Conservation (phyloP, 2,888 invertebrate genomes). For the Cantharis rufa region DNA sequence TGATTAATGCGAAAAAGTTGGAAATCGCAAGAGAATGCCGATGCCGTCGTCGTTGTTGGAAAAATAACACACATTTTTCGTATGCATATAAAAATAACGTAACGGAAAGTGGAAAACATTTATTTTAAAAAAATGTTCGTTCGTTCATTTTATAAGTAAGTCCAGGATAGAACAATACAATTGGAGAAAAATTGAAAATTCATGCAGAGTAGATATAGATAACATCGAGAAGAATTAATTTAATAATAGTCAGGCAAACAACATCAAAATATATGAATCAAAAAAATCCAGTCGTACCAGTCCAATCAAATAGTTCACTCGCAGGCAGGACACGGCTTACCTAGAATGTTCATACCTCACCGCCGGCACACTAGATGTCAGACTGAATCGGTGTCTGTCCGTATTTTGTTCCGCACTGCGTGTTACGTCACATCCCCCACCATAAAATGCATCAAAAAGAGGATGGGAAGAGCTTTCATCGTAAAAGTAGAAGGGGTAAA, state of each 20-base stretch:
- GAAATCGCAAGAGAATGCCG: slow-evolving; percentile 6
- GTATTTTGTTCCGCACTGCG: slow-evolving; percentile 57
- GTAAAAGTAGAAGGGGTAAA: slow-evolving; percentile 32
- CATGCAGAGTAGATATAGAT: slow-evolving; percentile 24
- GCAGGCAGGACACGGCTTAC: slow-evolving; percentile 49
- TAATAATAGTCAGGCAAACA: slow-evolving; percentile 39
- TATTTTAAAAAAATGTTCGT: not conserved
- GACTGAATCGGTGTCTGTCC: slow-evolving; percentile 51
- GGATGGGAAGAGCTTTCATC: slow-evolving; percentile 33
- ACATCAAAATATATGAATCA: slow-evolving; percentile 43
- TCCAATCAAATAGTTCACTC: slow-evolving; percentile 44
- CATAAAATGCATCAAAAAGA: slow-evolving; percentile 23
- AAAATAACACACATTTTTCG: not conserved
- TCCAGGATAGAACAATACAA: not conserved
- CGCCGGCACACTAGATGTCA: slow-evolving; percentile 56
- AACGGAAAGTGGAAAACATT: not conserved
- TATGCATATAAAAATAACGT: not conserved
- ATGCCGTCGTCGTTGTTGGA: not conserved
- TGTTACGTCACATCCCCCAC: slow-evolving; percentile 53
- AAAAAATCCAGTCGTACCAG: slow-evolving; percentile 51
- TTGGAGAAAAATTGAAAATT: slow-evolving; percentile 4
- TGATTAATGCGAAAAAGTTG: slow-evolving; percentile 20
- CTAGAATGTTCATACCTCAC: slow-evolving; percentile 58
- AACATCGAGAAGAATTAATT: slow-evolving; percentile 23
- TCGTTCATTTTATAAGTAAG: not conserved